These are phyloP conservation scores for Illadopsis cleaveri DNA, from an alignment of 2,113 vertebrate species.

Conservation along the genomic window DNA sequence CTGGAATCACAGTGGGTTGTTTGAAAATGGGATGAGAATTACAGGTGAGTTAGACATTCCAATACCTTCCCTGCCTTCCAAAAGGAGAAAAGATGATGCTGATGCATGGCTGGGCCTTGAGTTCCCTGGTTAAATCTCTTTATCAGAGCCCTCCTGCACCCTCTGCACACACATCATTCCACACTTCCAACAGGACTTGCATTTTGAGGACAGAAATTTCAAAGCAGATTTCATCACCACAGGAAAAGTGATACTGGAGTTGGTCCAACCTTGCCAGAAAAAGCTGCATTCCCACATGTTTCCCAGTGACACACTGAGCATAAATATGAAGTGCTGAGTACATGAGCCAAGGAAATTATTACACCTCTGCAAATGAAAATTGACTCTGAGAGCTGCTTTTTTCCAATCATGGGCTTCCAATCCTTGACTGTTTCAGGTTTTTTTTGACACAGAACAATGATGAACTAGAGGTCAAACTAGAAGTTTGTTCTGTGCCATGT, in stretches of 20 bases:
- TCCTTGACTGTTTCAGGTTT: background rate
- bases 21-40: background rate
- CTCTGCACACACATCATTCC: background rate
- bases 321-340: background rate
- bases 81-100: background rate
- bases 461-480: background rate
- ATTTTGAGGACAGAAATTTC: background rate
- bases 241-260: slow-evolving; percentile 4
- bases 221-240: slow-evolving; percentile 4
- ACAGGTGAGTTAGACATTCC: background rate
- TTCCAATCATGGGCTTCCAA: background rate
- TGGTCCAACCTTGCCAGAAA: background rate
- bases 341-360: background rate
- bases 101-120: background rate
- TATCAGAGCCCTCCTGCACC: background rate
- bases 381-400: background rate
- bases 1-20: background rate
- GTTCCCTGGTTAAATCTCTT: background rate
- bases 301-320: background rate
- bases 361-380: background rate
- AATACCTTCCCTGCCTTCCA: background rate
- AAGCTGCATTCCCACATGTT: background rate
- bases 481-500: background rate
- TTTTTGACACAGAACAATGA: background rate
- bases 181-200: background rate